These are phyloP conservation scores for Pygmarrhopalites habei DNA, from an alignment of 1,140 invertebrate species.

Conservation along the genomic window DNA sequence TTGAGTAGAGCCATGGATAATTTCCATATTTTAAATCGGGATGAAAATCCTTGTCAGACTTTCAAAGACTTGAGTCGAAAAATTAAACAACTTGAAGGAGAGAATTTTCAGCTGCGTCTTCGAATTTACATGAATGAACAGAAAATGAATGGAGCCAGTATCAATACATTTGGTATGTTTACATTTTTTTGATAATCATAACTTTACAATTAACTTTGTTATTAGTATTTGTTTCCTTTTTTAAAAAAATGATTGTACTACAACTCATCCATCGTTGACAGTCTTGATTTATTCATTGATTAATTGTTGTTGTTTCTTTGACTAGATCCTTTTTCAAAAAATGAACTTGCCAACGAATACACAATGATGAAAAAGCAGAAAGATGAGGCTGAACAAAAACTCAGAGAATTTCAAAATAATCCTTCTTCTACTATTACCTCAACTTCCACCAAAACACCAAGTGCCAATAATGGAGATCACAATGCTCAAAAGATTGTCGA, in stretches of 20 bases:
- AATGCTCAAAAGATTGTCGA: conserved; percentile 8
- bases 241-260: too few species aligned
- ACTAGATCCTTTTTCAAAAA: conserved; percentile 1
- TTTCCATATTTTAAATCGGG: too few species aligned
- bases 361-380: neutral
- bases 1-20: too few species aligned
- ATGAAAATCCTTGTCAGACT: too few species aligned
- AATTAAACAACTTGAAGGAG: conserved; percentile 27
- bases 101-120: conserved; percentile 32
- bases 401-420: neutral
- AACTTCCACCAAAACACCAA: neutral
- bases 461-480: too few species aligned
- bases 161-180: conserved; percentile 2
- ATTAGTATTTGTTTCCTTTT: neutral
- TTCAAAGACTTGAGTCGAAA: conserved; percentile 13
- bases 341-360: conserved; percentile 4
- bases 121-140: conserved; percentile 30
- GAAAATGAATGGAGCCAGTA: conserved; percentile 3
- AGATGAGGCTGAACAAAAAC: conserved; percentile 6
- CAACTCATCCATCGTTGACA: too few species aligned
- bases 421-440: neutral
- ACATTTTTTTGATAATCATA: neutral
- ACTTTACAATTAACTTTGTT: neutral
- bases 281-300: too few species aligned
- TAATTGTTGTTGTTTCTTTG: neutral